Percentiles rank a stretch among this genome's conserved stretches.
Evolutionary conservation across 2,888 invertebrate genomes (phyloP).

Genomic region (Dinocampus coccinellae): DNA sequence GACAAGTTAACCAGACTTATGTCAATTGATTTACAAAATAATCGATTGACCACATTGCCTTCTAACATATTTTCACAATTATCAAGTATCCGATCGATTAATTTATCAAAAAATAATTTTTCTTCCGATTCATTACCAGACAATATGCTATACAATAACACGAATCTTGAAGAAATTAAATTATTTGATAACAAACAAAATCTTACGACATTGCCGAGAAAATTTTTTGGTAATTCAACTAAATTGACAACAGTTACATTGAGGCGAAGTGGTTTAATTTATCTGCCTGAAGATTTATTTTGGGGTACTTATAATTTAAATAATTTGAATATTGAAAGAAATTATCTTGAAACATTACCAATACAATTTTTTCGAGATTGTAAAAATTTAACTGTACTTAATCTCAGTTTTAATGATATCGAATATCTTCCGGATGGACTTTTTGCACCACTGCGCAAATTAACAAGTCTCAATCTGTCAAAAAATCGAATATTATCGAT

Average conservation of each 20-base stretch:
- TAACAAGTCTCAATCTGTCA: slow-evolving; percentile 76
- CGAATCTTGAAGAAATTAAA: slow-evolving; percentile 70
- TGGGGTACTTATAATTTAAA: slow-evolving; percentile 73
- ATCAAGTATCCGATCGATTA: slow-evolving; percentile 75
- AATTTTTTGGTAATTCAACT: slow-evolving; percentile 75
- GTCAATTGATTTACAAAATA: slow-evolving; percentile 78
- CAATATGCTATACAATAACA: slow-evolving; percentile 73
- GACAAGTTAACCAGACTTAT: slow-evolving; percentile 75
- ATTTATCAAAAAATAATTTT: slow-evolving; percentile 79
- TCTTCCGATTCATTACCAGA: slow-evolving; percentile 72
- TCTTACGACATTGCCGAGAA: slow-evolving; percentile 73
- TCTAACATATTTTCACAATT: slow-evolving; percentile 75
- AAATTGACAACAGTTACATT: slow-evolving; percentile 74
- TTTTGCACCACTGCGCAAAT: slow-evolving; percentile 72
- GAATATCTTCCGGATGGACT: slow-evolving; percentile 73
- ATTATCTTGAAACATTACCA: slow-evolving; percentile 71
- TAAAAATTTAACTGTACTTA: slow-evolving; percentile 74
- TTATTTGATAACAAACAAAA: slow-evolving; percentile 63
- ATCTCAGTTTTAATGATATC: slow-evolving; percentile 78
- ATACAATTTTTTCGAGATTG: slow-evolving; percentile 76
- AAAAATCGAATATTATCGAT: slow-evolving; percentile 76
- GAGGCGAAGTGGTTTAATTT: slow-evolving; percentile 72
- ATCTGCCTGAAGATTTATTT: slow-evolving; percentile 76
- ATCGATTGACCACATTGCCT: slow-evolving; percentile 75
- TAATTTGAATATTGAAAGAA: slow-evolving; percentile 75